These are phyloP conservation scores for Bombus sylvicola DNA, from an alignment of 1,140 invertebrate genomes.

Conservation along the genomic window DNA sequence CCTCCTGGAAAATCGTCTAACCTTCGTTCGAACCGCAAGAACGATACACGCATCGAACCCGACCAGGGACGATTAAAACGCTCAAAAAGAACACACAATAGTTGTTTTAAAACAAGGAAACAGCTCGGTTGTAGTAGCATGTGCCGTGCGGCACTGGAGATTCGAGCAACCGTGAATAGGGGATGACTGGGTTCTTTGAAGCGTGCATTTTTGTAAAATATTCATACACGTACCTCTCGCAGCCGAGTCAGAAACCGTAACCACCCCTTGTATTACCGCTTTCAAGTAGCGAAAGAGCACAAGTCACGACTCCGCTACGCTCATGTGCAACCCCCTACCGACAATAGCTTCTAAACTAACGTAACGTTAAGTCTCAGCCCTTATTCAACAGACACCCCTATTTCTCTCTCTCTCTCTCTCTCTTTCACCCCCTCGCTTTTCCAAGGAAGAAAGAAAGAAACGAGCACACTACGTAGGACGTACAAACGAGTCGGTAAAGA, in stretches of 20 bases:
- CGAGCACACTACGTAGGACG: conserved; percentile 11
- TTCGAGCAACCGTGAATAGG: conserved; percentile 62
- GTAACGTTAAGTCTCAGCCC: neutral
- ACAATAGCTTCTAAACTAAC: conserved; percentile 12
- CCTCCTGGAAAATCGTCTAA: neutral
- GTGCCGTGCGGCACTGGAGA: conserved; percentile 2
- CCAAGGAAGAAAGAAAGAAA: neutral
- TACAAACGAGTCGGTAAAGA: conserved; percentile 43
- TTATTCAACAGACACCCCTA: conserved; percentile 18
- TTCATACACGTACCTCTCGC: conserved; percentile 42
- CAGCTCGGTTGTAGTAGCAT: neutral
- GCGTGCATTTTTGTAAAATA: conserved; percentile 69
- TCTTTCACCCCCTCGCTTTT: neutral
- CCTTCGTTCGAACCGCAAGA: conserved; percentile 14
- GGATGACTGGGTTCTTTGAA: conserved; percentile 55
- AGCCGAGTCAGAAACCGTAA: conserved; percentile 52
- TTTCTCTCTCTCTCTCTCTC: neutral
- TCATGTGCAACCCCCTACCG: conserved; percentile 11
- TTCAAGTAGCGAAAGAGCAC: conserved; percentile 37
- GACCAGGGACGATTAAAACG: conserved; percentile 17
- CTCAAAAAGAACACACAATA: conserved; percentile 25
- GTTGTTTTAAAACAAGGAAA: conserved; percentile 21
- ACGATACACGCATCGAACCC: conserved; percentile 11
- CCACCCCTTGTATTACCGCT: conserved; percentile 38
- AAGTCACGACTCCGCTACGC: conserved; percentile 26